Evolutionary conservation across 2,113 vertebrate species (phyloP).

Genomic region (Shinisaurus crocodilurus): DNA sequence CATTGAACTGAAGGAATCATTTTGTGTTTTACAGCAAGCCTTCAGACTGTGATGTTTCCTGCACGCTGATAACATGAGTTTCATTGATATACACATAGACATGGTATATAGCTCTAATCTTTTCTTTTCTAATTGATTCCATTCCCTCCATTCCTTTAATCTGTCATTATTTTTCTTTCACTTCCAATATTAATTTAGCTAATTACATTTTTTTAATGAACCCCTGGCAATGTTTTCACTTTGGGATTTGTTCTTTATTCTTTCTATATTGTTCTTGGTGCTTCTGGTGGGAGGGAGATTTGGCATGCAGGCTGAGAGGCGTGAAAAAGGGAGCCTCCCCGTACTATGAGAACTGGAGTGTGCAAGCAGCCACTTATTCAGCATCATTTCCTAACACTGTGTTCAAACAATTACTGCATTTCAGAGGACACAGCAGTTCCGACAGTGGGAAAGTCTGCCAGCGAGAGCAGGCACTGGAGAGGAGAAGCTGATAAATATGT

Average conservation of each 20-base stretch:
- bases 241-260: neutral
- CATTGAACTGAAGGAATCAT: neutral
- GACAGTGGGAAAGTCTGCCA: neutral
- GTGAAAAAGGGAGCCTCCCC: constrained; percentile 29
- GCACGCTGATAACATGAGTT: neutral
- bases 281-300: constrained; percentile 14
- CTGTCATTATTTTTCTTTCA: neutral
- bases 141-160: neutral
- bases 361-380: neutral
- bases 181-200: constrained; percentile 16
- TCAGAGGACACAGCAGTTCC: constrained; percentile 3
- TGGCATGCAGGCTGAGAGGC: constrained; percentile 10
- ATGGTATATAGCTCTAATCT: neutral
- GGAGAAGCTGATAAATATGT: constrained; percentile 38
- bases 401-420: constrained; percentile 1
- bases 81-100: neutral
- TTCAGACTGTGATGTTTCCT: neutral
- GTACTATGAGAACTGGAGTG: neutral
- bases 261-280: neutral
- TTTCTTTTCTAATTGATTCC: neutral
- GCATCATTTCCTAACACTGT: neutral
- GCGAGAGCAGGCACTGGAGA: constrained; percentile 42
- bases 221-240: neutral
- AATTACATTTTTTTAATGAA: neutral
- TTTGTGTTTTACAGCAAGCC: neutral